Evolutionary conservation across 2,797 vertebrate species (phyloP).

Genomic region (Lagorchestes hirsutus): DNA sequence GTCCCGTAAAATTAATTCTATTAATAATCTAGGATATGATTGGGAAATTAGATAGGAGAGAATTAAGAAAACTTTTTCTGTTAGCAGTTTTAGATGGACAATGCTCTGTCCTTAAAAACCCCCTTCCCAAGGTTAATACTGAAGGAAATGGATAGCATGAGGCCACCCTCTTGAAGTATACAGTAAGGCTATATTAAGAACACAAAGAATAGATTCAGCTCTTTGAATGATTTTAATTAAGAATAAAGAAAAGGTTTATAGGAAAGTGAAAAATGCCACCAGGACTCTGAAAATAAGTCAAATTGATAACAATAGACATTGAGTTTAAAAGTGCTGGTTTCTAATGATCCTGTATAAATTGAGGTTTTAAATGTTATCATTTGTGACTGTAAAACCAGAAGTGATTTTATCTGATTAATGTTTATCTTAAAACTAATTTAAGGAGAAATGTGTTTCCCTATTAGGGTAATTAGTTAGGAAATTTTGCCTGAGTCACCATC

Average conservation of each 20-base stretch:
- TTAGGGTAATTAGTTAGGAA: neutral
- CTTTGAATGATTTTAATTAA: neutral
- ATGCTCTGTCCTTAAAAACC: neutral
- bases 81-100: neutral
- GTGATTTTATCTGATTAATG: neutral
- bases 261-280: neutral
- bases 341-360: neutral
- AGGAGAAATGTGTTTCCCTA: neutral
- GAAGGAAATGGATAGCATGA: neutral
- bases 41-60: neutral
- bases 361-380: neutral
- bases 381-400: neutral
- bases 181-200: neutral
- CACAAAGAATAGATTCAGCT: neutral
- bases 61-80: neutral
- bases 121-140: neutral
- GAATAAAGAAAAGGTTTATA: neutral
- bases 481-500: neutral
- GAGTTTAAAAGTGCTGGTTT: neutral
- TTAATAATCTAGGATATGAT: neutral
- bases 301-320: neutral
- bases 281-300: constrained; percentile 1
- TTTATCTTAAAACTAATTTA: neutral
- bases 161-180: neutral
- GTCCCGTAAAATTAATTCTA: neutral